Conservation (phyloP, 2,888 invertebrate species). For the Vanessa cardui region DNA sequence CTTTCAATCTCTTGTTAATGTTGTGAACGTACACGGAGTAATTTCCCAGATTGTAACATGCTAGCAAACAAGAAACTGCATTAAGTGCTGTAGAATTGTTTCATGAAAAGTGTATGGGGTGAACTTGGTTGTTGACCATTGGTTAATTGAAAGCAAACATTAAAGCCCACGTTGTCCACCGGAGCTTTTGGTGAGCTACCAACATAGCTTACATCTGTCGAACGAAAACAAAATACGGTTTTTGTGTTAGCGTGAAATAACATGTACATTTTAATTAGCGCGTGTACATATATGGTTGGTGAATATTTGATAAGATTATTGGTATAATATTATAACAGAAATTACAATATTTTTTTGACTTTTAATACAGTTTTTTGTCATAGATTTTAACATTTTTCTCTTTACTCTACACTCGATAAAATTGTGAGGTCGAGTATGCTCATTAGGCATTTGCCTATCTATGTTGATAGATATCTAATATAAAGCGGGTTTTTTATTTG, state of each 20-base stretch:
- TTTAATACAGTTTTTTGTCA: too few species aligned
- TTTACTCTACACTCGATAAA: too few species aligned
- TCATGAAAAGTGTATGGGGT: conserved; percentile 74
- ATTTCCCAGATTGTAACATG: conserved; percentile 38
- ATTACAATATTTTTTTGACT: too few species aligned
- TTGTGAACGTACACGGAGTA: conserved; percentile 15
- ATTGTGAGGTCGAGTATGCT: too few species aligned
- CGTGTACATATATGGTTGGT: not conserved
- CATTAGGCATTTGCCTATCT: too few species aligned
- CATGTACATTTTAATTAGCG: not conserved
- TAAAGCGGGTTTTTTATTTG: too few species aligned
- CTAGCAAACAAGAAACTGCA: conserved; percentile 54
- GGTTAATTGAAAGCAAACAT: conserved; percentile 80
- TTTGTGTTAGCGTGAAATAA: conserved; percentile 6
- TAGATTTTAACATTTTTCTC: too few species aligned
- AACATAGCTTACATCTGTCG: conserved; percentile 15
- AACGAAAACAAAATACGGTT: conserved; percentile 13
- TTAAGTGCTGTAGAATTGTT: conserved; percentile 71
- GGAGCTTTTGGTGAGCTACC: conserved; percentile 43
- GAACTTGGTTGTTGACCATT: conserved; percentile 69
- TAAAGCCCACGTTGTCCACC: conserved; percentile 67
- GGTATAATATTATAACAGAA: too few species aligned
- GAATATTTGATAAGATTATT: too few species aligned
- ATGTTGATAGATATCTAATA: too few species aligned
- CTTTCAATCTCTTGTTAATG: too few species aligned